Conservation (phyloP, 1,140 invertebrate species). For the Anoplophora glabripennis region DNA sequence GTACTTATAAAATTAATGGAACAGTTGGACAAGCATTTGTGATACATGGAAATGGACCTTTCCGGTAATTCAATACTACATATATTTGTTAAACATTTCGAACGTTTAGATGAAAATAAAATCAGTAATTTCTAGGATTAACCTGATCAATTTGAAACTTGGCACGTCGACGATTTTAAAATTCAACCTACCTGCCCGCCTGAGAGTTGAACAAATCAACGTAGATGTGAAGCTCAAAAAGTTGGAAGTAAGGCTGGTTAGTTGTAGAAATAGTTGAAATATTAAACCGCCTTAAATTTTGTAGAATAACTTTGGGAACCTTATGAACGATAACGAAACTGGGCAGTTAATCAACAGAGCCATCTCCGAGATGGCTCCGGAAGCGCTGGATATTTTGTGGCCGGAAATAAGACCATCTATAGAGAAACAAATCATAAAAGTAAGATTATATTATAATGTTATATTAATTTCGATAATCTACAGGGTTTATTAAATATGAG, state of each 20-base stretch:
- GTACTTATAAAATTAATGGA: slow-evolving; percentile 39
- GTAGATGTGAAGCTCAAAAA: slow-evolving; percentile 33
- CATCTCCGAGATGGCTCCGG: slow-evolving; percentile 42
- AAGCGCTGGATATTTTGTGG: slow-evolving; percentile 47
- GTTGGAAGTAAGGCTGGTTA: slow-evolving; percentile 30
- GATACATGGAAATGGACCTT: slow-evolving; percentile 42
- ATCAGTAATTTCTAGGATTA: slow-evolving; percentile 32
- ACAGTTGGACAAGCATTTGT: slow-evolving; percentile 36
- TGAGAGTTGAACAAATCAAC: slow-evolving; percentile 28
- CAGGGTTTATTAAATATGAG: no score
- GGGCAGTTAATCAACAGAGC: slow-evolving; percentile 44
- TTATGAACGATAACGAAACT: slow-evolving; percentile 41
- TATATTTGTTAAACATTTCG: no score
- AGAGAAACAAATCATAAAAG: slow-evolving; percentile 41
- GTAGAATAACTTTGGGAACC: slow-evolving; percentile 44
- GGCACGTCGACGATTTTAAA: slow-evolving; percentile 35
- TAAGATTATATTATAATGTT: slow-evolving; percentile 29
- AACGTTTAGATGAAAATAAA: no score
- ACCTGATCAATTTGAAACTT: slow-evolving; percentile 32
- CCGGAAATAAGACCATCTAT: slow-evolving; percentile 43
- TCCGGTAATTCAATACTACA: no score
- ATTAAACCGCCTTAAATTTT: slow-evolving; percentile 16
- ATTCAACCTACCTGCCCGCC: slow-evolving; percentile 28
- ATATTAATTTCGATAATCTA: no score
- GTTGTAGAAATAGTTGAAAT: neutral